Conservation (phyloP, 2,113 vertebrate genomes). For the Bombycilla garrulus region DNA sequence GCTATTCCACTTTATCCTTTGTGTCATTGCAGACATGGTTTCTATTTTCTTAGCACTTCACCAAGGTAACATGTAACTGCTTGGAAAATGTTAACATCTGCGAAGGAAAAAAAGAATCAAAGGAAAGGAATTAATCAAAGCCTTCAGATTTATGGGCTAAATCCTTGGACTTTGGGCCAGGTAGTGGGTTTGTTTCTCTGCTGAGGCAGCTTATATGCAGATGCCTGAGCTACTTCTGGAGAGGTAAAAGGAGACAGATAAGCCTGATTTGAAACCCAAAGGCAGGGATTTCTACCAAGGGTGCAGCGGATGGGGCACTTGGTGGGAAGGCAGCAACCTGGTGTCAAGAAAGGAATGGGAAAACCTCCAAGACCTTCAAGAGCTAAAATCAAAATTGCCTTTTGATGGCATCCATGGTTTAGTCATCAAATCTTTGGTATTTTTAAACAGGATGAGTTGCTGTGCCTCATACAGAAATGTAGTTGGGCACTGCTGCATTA, state of each 20-base stretch:
- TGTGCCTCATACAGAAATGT: background rate
- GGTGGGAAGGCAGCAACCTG: background rate
- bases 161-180: slow-evolving; percentile 12
- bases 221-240: background rate
- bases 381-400: background rate
- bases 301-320: background rate
- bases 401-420: background rate
- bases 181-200: background rate
- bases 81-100: slow-evolving; percentile 63
- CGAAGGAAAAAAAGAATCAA: background rate
- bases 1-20: background rate
- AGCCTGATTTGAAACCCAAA: background rate
- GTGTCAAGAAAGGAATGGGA: background rate
- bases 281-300: background rate
- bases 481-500: background rate
- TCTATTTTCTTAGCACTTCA: slow-evolving; percentile 58
- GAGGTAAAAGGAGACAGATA: background rate
- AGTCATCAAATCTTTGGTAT: background rate
- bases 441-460: background rate
- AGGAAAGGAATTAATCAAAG: slow-evolving; percentile 44
- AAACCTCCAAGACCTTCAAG: background rate
- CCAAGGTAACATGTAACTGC: slow-evolving; percentile 27
- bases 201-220: background rate
- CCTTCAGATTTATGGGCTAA: slow-evolving; percentile 52
- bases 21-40: slow-evolving; percentile 31